A percentile compares a stretch with the other conserved stretches of the same genome.
phyloP scores from a whole-genome alignment of 2,113 vertebrate species.

The Daboia siamensis region DNA sequence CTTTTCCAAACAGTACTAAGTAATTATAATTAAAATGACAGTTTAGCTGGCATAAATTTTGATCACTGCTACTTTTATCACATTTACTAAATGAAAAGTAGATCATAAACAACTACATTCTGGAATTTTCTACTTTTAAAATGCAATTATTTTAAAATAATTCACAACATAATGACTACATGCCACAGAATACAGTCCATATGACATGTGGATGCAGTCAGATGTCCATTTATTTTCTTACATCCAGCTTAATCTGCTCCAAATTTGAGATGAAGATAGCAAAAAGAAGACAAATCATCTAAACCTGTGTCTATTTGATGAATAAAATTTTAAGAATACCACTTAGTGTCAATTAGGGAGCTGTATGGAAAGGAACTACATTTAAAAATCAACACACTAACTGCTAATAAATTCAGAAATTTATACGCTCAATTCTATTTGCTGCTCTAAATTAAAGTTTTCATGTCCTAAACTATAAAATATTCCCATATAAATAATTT shows the following conservation, averaged over 20 bases:
- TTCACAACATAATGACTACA: not conserved
- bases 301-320: not conserved
- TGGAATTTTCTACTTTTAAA: not conserved
- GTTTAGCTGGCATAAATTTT: not conserved
- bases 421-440: not conserved
- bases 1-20: not conserved
- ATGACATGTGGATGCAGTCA: not conserved
- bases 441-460: not conserved
- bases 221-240: not conserved
- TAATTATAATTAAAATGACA: not conserved
- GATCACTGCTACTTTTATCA: not conserved
- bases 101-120: not conserved
- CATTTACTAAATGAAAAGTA: not conserved
- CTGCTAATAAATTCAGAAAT: not conserved
- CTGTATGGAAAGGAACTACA: not conserved
- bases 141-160: not conserved
- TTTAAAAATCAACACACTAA: not conserved
- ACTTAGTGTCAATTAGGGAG: not conserved
- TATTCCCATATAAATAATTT: not conserved
- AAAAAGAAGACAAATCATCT: not conserved
- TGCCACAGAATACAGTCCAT: not conserved
- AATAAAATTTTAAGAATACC: not conserved
- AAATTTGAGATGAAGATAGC: not conserved
- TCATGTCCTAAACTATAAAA: not conserved
- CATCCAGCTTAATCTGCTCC: not conserved